Evolutionary conservation across 2,888 invertebrate species (phyloP), one percentile per base, ranked within the genome.

Genomic region (Shargacucullia verbasci): DNA sequence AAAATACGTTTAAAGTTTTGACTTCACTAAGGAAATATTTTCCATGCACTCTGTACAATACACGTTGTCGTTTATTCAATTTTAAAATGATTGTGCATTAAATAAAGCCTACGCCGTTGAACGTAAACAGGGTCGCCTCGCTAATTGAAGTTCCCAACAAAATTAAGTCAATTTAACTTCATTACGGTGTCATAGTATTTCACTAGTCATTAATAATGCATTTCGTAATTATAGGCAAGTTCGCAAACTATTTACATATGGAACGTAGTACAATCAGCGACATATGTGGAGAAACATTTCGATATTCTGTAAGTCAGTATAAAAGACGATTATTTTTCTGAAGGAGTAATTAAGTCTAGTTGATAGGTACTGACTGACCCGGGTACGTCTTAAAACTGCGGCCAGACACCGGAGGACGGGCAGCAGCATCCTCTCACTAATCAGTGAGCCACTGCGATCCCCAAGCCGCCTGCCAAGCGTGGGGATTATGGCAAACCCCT

Each of bases 111-210:
- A 58, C 48, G 48, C 72, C 7, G 64, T 78, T 75, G 64, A 73
- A 80, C 78, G 79, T 75, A 82, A 83, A 86, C 85, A 82, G 70
- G 67, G 76, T 77, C 72, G 77, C 79, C 76, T 61, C 74, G 58
- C 73, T 86, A 88, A 88, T 88, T 86, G 83, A 83, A 83, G 87
- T 86, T 86, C 61, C 80, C 79, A 82, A 81, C 83, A 77, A 82
- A 86, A 87, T 87, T 84, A 81, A 84, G 80, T 76, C 82, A 84
- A 85, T 88, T 87, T 85, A 75, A 83, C 83, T 83, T 83, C 82
- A 87, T 87, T 84, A 84, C 70, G 67, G 71, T 80, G 79, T 80
- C 83, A 84, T 83, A 80, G 80, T 82, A 79, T 84, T 83, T 82
- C 70, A 81, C 74, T 82, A 79, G 68, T 77, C 72, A 75, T 83